A percentile compares a stretch with the other conserved stretches of the same genome.
Conservation (phyloP, 2,888 invertebrate species). For the Calephelis perditalis region DNA sequence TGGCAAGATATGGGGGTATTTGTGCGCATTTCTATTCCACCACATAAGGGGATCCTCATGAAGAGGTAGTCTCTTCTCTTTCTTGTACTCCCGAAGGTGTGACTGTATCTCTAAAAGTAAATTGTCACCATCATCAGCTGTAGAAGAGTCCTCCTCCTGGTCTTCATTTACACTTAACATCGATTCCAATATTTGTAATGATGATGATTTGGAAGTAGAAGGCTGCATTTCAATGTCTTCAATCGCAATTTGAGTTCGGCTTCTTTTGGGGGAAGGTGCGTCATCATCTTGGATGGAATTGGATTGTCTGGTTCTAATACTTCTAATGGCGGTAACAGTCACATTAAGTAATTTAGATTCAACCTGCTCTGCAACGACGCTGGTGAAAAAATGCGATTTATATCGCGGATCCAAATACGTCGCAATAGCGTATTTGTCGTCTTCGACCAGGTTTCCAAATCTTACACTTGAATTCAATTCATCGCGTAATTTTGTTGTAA, state of each 20-base stretch:
- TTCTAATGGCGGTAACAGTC: constrained; percentile 17
- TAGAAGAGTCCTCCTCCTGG: constrained; percentile 14
- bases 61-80: constrained; percentile 14
- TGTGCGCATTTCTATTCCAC: background rate
- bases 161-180: too few species aligned
- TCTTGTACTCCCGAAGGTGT: constrained; percentile 15
- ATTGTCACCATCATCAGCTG: constrained; percentile 20
- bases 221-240: too few species aligned
- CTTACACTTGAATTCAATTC: constrained; percentile 9
- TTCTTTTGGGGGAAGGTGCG: too few species aligned
- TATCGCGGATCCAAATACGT: constrained; percentile 19
- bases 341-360: constrained; percentile 19
- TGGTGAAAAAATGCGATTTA: constrained; percentile 17
- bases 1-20: background rate
- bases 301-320: constrained; percentile 16
- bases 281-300: too few species aligned
- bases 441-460: too few species aligned
- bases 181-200: constrained; percentile 13
- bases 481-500: constrained; percentile 16
- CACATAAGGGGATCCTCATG: background rate
- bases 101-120: constrained; percentile 16
- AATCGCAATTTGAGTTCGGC: too few species aligned
- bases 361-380: constrained; percentile 16
- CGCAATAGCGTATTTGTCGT: background rate
- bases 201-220: background rate